Conservation (phyloP, 1,140 invertebrate genomes). For the Leucophenga varia region DNA sequence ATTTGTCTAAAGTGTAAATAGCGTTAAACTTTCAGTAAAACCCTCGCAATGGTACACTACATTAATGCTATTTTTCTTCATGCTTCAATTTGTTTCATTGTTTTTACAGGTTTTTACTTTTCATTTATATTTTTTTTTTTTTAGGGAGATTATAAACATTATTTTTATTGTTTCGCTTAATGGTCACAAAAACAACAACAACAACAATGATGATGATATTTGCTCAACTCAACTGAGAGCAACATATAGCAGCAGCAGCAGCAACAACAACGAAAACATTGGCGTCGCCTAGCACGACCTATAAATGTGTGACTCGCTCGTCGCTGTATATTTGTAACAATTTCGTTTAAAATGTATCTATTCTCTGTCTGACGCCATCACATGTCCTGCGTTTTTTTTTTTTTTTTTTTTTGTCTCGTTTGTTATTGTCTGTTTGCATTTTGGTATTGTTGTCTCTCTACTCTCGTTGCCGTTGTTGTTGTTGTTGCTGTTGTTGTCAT, state of each 20-base stretch:
- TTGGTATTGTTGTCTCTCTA: constrained; percentile 33
- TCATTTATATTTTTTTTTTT: constrained; percentile 6
- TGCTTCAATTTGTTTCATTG: constrained; percentile 2
- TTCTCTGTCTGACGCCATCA: no score
- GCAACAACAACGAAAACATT: constrained; percentile 14
- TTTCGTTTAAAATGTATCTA: no score
- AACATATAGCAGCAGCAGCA: background rate
- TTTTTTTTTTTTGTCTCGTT: no score
- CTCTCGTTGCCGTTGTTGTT: constrained; percentile 10
- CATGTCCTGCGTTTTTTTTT: no score
- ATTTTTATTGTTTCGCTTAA: constrained; percentile 35
- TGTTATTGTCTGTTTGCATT: constrained; percentile 3
- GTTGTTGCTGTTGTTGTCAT: constrained; percentile 1
- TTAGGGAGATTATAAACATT: constrained; percentile 20
- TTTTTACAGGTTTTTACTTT: background rate
- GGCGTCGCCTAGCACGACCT: constrained; percentile 17
- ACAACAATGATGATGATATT: constrained; percentile 16
- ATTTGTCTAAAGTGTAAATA: constrained; percentile 20
- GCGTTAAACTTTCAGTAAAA: background rate
- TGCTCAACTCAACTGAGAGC: no score
- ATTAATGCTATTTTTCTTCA: no score
- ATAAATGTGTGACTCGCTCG: no score
- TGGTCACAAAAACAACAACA: constrained; percentile 25
- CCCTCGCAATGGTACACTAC: no score
- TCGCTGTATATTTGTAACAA: no score